Base-by-base conservation (phyloP, 2,888 invertebrate species). In the Dolichopus griseipennis region DNA sequence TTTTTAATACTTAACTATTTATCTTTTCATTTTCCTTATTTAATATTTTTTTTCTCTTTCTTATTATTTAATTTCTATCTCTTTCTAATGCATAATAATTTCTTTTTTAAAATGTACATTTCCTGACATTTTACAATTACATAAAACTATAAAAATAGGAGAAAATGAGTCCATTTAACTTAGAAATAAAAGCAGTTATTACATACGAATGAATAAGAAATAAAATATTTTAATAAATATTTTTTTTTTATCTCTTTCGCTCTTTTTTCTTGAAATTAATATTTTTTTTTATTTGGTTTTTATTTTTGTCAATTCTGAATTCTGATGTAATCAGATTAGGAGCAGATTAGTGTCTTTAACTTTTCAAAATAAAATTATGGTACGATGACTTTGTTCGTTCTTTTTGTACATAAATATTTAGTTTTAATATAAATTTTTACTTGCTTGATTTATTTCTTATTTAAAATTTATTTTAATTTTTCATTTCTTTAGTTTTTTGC, bases 281-380 rank as follows among this genome's bases (percentile, higher is more conserved):
- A 4, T 27, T 27, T 5, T 27, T 27, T 27, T 27, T 27, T n/a
- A n/a, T n/a, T n/a, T n/a, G n/a, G n/a, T n/a, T n/a, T n/a, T n/a
- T n/a, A n/a, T 27, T 27, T 27, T 27, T 27, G 27, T 5, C 27
- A 27, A n/a, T n/a, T n/a, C n/a, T n/a, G n/a, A n/a, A n/a, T 12
- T 52, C n/a, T 52, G 52, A 52, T 52, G 68, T 72, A 72, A 72
- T 69, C 72, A 65, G 72, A 72, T 72, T 71, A 72, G 64, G 66
- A 66, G 12, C 33, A 64, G 72, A 72, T 72, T 72, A 72, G 68
- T 71, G 72, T 72, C 72, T 72, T 72, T 71, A 68, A 70, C 72
- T 70, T 72, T 71, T 72, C 72, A 72, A 70, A 27, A 52, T 52
- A 52, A 69, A 68, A 65, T 69, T 69, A 65, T 67, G 65, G 65